Evolutionary conservation across 2,888 invertebrate genomes (phyloP), one percentile per base, ranked within the genome.

Genomic region (Baronia brevicornis): DNA sequence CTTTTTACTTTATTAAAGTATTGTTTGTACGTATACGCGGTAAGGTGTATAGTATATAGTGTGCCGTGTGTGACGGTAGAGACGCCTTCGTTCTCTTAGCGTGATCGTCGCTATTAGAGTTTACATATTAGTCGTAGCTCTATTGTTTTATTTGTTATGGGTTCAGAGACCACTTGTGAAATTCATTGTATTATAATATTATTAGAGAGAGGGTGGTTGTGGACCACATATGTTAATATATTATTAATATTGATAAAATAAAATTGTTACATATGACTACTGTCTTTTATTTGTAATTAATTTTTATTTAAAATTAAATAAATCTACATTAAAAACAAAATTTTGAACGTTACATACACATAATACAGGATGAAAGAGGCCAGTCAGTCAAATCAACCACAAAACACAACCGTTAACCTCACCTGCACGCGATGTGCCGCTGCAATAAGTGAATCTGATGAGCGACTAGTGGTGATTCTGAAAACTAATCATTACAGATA

Each of bases 191-290:
- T 77, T 73, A 82, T 82, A 80, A 80, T 66, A 78, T 74, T 77
- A 71, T 79, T 71, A 74, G 75, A 77, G 66, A 66, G 72, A 77
- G 69, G 72, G 80, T 82, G 82, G 80, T 70, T 66, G 50, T 60
- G 74, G 78, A 79, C 82, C 82, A 79, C 82, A 68, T 80, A 75
- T 82, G 82, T 82, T 84, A 82, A 84, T 82, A 82, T 84, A 84
- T 84, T 80, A 80, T 74, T 79, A 77, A 82, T 82, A 82, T 80
- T 82, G 82, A 77, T 84, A 80, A 82, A 82, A 79, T 78, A 78
- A 79, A 80, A 82, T 82, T 82, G 82, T 84, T 84, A 82, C 79
- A 78, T 79, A 79, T 74, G 74, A 74, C 44, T 41, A 32, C 39
- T 32, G 40, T 26, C 55, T 60, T 58, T 71, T 66, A 61, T 63